Percentiles rank a stretch among this genome's conserved stretches.
Evolutionary conservation across 2,113 vertebrate species (phyloP).

Genomic region (Mixornis gularis): DNA sequence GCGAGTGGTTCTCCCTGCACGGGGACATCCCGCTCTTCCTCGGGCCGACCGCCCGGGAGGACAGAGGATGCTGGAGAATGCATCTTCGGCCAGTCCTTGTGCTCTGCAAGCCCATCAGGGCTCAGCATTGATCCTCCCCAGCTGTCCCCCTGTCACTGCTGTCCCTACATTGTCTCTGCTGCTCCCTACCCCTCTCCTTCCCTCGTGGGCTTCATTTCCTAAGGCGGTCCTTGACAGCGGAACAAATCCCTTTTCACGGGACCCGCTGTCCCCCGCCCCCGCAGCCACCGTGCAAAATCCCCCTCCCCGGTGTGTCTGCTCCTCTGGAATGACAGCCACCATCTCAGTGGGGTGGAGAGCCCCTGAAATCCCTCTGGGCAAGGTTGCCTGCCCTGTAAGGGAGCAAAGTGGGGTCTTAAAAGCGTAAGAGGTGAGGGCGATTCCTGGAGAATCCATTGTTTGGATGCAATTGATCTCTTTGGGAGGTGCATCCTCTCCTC

Average conservation of each 20-base stretch:
- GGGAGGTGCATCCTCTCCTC: neutral
- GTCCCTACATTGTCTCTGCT: neutral
- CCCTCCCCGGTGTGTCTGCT: neutral
- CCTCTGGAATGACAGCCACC: constrained; percentile 38
- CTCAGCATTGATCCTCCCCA: neutral
- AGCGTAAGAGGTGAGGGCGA: neutral
- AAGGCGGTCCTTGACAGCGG: constrained; percentile 58
- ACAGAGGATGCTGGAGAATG: neutral
- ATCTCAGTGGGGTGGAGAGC: neutral
- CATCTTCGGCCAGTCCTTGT: accelerated
- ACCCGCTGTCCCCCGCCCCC: neutral
- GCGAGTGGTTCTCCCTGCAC: neutral
- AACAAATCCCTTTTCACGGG: constrained; percentile 74
- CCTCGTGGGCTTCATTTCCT: constrained; percentile 46
- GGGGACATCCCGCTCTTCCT: neutral
- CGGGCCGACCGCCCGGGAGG: accelerated
- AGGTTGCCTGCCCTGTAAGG: neutral
- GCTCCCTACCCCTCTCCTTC: neutral
- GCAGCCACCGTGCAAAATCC: neutral
- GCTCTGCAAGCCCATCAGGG: neutral
- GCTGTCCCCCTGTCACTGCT: neutral
- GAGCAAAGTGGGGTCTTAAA: neutral
- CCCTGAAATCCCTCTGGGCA: neutral
- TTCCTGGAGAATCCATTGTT: neutral
- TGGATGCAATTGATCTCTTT: neutral